Evolutionary conservation across 2,113 vertebrate species (phyloP), one percentile per base, ranked within the genome.

Genomic region (Muscicapa adusta): DNA sequence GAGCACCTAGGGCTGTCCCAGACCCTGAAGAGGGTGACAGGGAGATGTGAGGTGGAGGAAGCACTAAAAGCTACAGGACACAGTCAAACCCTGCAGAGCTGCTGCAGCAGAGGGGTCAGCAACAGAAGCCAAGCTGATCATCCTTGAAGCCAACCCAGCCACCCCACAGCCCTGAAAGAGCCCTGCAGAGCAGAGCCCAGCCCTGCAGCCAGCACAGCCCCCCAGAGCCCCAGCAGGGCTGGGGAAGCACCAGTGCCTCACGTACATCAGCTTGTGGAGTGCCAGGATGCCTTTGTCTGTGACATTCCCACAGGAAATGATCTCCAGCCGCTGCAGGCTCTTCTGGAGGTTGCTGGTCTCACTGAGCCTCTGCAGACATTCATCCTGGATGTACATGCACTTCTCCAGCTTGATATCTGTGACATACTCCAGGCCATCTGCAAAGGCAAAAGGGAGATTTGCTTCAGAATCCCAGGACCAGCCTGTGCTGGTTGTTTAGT

Each of bases 231-330:
- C 61, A 67, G 48, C 15, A 31, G 58, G 8, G 73, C 58, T 16
- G 1, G 0, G 31, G 51, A 9, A 12, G 10, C 33, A 0, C 43
- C 6, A 3, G 68, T 3, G 14, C 62, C 47, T 45, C 57, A 93
- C 97, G 0, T 94, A 99, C 99, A 33, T 98, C 96, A 99, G 98
- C 57, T 95, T 97, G 97, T 98, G 97, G 78, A 99, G 98, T 2
- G 98, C 96, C 29, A 99, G 81, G 93, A 99, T 33, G 62, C 99
- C 99, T 91, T 89, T 98, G 72, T 99, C 99, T 0, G 99, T 99
- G 89, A 99, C 96, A 4, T 99, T 99, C 18, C 99, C 99, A 82
- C 99, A 99, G 33, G 99, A 98, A 78, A 99, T 98, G 34, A 99
- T 97, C 97, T 98, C 98, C 98, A 99, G 95, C 88, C 95, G 97